These are phyloP conservation scores for Oscheius sp. DNA, from an alignment of 2,888 invertebrate genomes.

Conservation along the genomic window DNA sequence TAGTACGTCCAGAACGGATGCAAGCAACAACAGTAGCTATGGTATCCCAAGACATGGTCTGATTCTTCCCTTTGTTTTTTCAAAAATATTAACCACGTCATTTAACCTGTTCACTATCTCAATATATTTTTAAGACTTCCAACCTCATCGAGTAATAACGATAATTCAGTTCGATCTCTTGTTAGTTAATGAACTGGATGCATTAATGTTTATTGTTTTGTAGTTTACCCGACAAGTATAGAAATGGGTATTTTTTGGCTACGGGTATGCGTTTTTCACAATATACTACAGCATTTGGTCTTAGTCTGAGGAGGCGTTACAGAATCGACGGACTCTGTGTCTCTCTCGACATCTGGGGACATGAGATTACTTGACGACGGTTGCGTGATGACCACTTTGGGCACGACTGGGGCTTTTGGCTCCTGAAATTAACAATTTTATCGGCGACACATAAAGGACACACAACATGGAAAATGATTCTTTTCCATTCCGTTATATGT, in stretches of 20 bases:
- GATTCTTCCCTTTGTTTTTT: not conserved
- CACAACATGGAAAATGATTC: not conserved
- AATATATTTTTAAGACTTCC: not conserved
- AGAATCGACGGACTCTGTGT: slow-evolving; percentile 37
- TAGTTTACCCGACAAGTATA: slow-evolving; percentile 2
- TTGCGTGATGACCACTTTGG: slow-evolving; percentile 56
- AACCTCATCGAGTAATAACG: too few species aligned
- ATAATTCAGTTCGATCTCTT: too few species aligned
- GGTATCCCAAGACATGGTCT: slow-evolving; percentile 13
- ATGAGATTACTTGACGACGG: slow-evolving; percentile 51
- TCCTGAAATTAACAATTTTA: slow-evolving; percentile 10
- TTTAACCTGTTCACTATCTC: not conserved
- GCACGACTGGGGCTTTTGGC: slow-evolving; percentile 30
- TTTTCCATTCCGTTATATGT: not conserved
- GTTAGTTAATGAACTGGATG: not conserved
- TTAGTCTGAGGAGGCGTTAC: slow-evolving; percentile 37
- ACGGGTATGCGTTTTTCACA: slow-evolving; percentile 29
- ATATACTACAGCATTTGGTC: slow-evolving; percentile 46
- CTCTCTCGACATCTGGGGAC: slow-evolving; percentile 42
- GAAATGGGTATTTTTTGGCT: not conserved
- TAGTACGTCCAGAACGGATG: not conserved
- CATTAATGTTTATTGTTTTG: not conserved
- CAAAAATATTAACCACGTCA: not conserved
- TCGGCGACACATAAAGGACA: not conserved
- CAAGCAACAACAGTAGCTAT: slow-evolving; percentile 1